A percentile compares a stretch with the other conserved stretches of the same genome.
Conservation (phyloP, 1,140 invertebrate species). For the Pseudobourletiella spinata region DNA sequence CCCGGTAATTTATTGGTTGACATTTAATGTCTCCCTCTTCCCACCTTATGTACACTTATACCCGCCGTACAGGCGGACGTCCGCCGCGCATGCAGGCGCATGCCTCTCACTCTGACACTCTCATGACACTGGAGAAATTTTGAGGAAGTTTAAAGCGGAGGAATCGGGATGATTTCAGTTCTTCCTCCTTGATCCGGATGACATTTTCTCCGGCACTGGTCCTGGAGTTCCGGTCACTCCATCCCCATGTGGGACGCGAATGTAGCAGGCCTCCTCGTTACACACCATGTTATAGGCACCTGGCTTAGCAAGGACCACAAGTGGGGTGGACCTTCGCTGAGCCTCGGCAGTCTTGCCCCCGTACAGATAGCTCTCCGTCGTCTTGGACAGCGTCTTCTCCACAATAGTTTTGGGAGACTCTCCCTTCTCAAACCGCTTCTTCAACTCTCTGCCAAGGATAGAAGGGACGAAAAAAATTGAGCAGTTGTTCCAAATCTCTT, state of each 20-base stretch:
- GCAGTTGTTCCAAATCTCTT: no score
- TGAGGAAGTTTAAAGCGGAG: not conserved
- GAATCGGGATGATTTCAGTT: no score
- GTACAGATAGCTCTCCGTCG: not conserved
- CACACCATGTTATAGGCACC: conserved; percentile 1
- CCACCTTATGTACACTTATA: no score
- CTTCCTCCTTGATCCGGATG: no score
- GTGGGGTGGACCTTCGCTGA: not conserved
- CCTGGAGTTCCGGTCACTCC: not conserved
- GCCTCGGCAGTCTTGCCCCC: conserved; percentile 1
- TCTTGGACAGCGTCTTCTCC: not conserved
- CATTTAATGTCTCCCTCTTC: no score
- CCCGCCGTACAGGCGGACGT: no score
- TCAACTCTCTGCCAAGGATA: conserved; percentile 4
- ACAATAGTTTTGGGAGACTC: not conserved
- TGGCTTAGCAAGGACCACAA: not conserved
- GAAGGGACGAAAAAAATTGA: not conserved
- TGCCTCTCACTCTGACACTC: no score
- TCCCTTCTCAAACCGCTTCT: conserved; percentile 4
- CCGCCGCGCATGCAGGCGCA: no score
- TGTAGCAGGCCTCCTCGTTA: conserved; percentile 2
- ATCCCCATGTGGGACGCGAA: not conserved
- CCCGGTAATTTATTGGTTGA: no score
- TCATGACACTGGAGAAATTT: no score
- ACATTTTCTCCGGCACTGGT: no score